phyloP scores from a whole-genome alignment of 2,113 vertebrate genomes.

The Larimichthys polyactis region DNA sequence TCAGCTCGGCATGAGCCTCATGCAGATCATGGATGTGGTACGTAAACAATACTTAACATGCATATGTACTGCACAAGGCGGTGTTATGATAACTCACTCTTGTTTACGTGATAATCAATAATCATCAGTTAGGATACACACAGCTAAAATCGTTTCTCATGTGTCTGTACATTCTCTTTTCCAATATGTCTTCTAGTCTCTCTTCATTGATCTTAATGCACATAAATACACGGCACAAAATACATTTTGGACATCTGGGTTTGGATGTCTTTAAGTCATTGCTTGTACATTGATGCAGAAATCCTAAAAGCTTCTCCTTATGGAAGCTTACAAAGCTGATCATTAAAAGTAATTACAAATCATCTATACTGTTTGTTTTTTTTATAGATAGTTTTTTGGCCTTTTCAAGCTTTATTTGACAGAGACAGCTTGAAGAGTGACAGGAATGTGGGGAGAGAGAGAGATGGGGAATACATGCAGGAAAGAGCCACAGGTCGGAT shows the following conservation, averaged over 20 bases:
- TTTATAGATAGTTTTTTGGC: too few relatives aligned
- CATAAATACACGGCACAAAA: background rate
- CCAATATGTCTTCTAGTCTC: background rate
- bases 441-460: too few relatives aligned
- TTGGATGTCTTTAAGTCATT: background rate
- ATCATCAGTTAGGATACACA: background rate
- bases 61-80: background rate
- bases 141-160: background rate
- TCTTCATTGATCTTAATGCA: background rate
- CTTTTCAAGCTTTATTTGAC: too few relatives aligned
- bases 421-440: too few relatives aligned
- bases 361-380: background rate
- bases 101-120: background rate
- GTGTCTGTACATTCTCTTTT: background rate
- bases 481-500: too few relatives aligned
- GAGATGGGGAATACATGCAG: too few relatives aligned
- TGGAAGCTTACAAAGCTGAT: too few relatives aligned
- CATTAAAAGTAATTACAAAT: too few relatives aligned
- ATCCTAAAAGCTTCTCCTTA: too few relatives aligned
- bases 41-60: conserved; percentile 45
- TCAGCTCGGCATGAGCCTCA: conserved; percentile 90
- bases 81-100: background rate
- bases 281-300: too few relatives aligned
- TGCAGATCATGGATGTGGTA: conserved; percentile 99
- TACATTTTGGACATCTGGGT: background rate